Percentiles rank a stretch among this genome's conserved stretches.
These are phyloP conservation scores for Schizotus pectinicornis DNA, from an alignment of 2,888 invertebrate species.

Conservation along the genomic window DNA sequence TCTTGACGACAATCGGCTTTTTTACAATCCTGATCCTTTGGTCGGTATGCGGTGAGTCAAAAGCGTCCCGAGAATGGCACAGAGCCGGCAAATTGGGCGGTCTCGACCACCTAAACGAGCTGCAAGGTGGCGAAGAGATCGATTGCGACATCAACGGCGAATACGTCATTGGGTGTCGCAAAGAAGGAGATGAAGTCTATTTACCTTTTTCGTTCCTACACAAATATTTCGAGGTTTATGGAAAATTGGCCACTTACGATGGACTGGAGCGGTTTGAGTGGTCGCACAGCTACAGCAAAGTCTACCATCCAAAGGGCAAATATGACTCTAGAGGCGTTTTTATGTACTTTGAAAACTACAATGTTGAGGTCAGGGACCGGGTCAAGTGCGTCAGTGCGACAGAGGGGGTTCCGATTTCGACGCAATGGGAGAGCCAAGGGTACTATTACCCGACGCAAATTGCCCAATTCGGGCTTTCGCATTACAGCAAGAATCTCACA, in stretches of 20 bases:
- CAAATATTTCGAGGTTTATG: constrained; percentile 94
- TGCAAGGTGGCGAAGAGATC: constrained; percentile 69
- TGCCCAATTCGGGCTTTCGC: constrained; percentile 96
- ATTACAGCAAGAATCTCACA: constrained; percentile 93
- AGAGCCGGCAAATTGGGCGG: constrained; percentile 33
- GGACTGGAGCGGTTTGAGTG: constrained; percentile 88
- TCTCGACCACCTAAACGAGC: constrained; percentile 50
- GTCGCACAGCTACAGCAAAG: constrained; percentile 92
- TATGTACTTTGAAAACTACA: constrained; percentile 97
- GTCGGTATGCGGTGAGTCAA: constrained; percentile 72
- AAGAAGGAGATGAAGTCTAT: constrained; percentile 78
- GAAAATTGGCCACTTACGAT: constrained; percentile 76
- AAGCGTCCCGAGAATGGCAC: constrained; percentile 41
- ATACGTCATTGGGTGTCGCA: constrained; percentile 58
- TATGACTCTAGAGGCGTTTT: constrained; percentile 92
- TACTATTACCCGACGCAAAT: constrained; percentile 99
- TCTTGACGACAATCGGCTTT: constrained; percentile 68
- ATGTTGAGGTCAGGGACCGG: constrained; percentile 93
- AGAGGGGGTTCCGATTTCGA: constrained; percentile 95
- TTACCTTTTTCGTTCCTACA: constrained; percentile 91
- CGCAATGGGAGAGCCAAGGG: constrained; percentile 94
- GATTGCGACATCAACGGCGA: constrained; percentile 91
- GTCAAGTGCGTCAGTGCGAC: constrained; percentile 95
- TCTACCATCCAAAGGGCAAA: constrained; percentile 85
- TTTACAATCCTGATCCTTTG: constrained; percentile 76